Evolutionary conservation across 1,140 invertebrate genomes (phyloP), one percentile per base, ranked within the genome.

Genomic region (Thereuonema tuberculata): DNA sequence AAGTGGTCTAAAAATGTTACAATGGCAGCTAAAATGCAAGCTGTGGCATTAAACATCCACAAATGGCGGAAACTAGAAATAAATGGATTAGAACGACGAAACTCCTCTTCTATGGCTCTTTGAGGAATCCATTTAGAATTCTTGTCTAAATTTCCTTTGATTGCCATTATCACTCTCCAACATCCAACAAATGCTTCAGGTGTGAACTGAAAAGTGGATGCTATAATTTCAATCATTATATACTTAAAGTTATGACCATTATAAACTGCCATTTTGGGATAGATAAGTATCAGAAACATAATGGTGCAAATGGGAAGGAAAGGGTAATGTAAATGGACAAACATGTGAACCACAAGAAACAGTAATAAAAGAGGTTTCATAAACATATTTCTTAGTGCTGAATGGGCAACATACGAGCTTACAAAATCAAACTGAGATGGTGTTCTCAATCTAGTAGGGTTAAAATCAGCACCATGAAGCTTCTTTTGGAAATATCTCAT

Each of bases 81-180:
- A 60, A 70, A 70, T 43, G 67, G 68, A 61, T 70, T 70, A 24
- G 63, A 67, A 1, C 61, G 56, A 58, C 61, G 62, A 57, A 70
- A 70, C 55, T 71, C 64, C 49, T 71, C 68, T 58, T 71, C 70
- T 1, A 71, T 66, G 1, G 66, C 66, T 23, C 70, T 60, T 58
- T 71, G 70, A 12, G 70, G 70, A 21, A 71, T 60, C 70, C 68
- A 71, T 61, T 66, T 67, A 1, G 63, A 61, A 54, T 67, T 66
- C 1, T 60, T 50, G 43, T 58, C 62, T 12, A 71, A 56, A 61
- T 69, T 68, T 17, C 67, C 67, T 25, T 64, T 60, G 9, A 70
- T 52, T 12, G 68, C 68, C n/a, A 64, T 63, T 2, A 67, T 15
- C 9, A 71, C 65, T 14, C 70, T 64, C 0, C 69, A 63, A 49